Evolutionary conservation across 2,797 vertebrate genomes (phyloP), one percentile per base, ranked within the genome.

Genomic region (Danio tinwini): DNA sequence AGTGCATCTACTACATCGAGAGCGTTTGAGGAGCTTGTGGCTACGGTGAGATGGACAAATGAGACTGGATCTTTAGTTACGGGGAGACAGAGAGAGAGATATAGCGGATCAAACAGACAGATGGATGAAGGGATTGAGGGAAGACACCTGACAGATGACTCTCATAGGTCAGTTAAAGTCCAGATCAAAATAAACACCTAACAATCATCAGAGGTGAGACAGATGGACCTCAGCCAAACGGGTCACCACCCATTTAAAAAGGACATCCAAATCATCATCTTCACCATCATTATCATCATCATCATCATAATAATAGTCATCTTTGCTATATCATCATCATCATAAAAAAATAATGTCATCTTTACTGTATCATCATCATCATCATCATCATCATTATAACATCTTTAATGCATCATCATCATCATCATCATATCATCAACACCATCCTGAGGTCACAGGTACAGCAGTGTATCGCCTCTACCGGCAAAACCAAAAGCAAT

Each of bases 371-470:
- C 29, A 29, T 29, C 29, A n/a, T n/a, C n/a, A n/a, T n/a, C n/a
- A n/a, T n/a, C n/a, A n/a, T n/a, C n/a, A 29, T n/a, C n/a, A n/a
- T n/a, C n/a, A n/a, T n/a, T n/a, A n/a, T n/a, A n/a, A n/a, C n/a
- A n/a, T n/a, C n/a, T n/a, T n/a, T n/a, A n/a, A n/a, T n/a, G n/a
- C n/a, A n/a, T 68, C 62, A 42, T 62, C 45, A 82, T 68, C 62
- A 42, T 62, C 45, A 82, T 76, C 77, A 3, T 29, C 1, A 29
- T 29, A 81, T 69, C 80, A 78, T 80, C 68, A 91, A 92, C 92
- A 91, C 91, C 93, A 92, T 91, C 91, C 92, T 91, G 89, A 92
- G 91, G 92, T 92, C 92, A 90, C 91, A 90, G 88, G 86, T 86
- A 86, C 90, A 89, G 90, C 91, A 89, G 92, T 90, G 87, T 91